Evolutionary conservation across 2,797 vertebrate species (phyloP).

Genomic region (Muscicapa comitata): DNA sequence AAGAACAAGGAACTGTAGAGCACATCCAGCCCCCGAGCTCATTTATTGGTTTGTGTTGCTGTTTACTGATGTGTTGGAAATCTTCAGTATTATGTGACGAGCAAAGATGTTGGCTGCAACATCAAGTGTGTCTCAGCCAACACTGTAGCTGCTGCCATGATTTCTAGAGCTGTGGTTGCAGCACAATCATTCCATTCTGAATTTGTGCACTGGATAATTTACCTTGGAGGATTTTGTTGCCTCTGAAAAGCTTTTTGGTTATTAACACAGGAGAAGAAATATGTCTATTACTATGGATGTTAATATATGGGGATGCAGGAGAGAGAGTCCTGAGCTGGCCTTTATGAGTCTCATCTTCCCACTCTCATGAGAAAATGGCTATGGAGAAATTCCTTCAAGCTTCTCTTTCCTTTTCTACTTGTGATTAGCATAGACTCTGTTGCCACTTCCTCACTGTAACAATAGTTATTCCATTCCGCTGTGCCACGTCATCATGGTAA

Average conservation of each 20-base stretch:
- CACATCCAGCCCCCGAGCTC: neutral
- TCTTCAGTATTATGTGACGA: neutral
- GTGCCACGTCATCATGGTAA: fast-evolving
- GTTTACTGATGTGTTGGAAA: neutral
- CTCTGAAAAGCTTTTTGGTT: neutral
- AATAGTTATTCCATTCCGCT: neutral
- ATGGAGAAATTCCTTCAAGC: neutral
- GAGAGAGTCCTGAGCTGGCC: neutral
- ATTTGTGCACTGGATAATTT: neutral
- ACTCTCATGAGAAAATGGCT: neutral
- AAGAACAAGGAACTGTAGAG: neutral
- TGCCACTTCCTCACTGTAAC: neutral
- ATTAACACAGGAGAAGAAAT: neutral
- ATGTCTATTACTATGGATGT: neutral
- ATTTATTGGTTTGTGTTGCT: neutral
- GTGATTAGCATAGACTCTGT: neutral
- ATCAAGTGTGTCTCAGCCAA: neutral
- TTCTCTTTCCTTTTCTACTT: neutral
- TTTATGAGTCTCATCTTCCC: neutral
- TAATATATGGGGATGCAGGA: neutral
- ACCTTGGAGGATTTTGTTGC: neutral
- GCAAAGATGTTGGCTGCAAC: neutral
- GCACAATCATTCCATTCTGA: neutral
- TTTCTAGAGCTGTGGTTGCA: neutral
- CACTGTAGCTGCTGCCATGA: neutral